Evolutionary conservation across 35 echinoderm and acorn worm genomes (phyloP), one percentile per base, ranked within the genome.

Genomic region (Stichopus chloronotus): DNA sequence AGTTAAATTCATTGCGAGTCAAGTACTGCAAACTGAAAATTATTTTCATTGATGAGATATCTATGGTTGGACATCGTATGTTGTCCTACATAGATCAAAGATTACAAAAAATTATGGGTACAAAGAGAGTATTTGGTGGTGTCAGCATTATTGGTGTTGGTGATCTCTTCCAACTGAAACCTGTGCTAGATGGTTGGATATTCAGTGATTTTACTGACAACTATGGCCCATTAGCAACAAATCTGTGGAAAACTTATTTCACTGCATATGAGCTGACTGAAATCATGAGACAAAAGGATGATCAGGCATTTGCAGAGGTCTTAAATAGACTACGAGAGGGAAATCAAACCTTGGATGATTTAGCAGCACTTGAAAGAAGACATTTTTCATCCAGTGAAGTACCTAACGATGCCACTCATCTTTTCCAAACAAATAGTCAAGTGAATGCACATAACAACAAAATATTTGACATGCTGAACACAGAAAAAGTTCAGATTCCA

Each of bases 231-330:
- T 56, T 94, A 19, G 86, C 72, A 59, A 81, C 74, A 52, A 80
- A 90, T 14, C 58, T 94, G 60, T 94, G 93, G 93, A 94, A 94
- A 83, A 85, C 52, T 21, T 16, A 94, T 76, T 94, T 89, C 86
- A 58, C 24, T 13, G 58, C 74, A 78, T 90, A 81, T 80, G 87
- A 94, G 76, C 87, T 94, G 17, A 94, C 93, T 60, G 86, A 94
- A 90, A 94, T 90, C 23, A 94, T 94, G 87, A 81, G 93, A 16
- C 93, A 94, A 83, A 94, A 90, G 79, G 93, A 90, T 81, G 93
- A 94, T n/a, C 72, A 90, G 79, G 72, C 22, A 13, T 94, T 90
- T 90, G 93, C 93, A 25, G 3, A 90, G 8, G 19, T 94, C 17
- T 57, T 94, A 9, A 89, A 90, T 63, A 77, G 93, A 59, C 30